Percentiles rank a stretch among this genome's conserved stretches.
These are phyloP conservation scores for Thunnus thynnus DNA, from an alignment of 2,113 vertebrate species.

Conservation along the genomic window DNA sequence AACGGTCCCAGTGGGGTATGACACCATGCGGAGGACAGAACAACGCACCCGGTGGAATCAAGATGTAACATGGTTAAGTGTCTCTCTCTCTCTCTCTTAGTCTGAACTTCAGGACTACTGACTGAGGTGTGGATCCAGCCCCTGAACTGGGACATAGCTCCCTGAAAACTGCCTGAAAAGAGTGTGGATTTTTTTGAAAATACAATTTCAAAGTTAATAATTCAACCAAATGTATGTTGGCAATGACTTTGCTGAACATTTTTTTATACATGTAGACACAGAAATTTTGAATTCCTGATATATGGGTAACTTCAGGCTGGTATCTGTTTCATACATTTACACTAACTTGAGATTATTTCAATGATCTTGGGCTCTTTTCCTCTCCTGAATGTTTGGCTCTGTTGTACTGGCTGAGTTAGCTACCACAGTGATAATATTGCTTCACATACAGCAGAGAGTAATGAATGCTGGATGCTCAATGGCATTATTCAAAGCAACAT, in stretches of 20 bases:
- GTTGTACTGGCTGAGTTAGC: conserved; percentile 54
- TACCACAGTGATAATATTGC: conserved; percentile 69
- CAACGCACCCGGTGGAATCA: too few species aligned
- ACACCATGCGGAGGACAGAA: too few species aligned
- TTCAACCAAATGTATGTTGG: neutral
- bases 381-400: conserved; percentile 38
- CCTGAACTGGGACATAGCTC: neutral
- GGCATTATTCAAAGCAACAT: conserved; percentile 54
- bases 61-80: too few species aligned
- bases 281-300: conserved; percentile 26
- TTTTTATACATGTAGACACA: neutral
- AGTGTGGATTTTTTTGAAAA: neutral
- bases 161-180: conserved; percentile 16
- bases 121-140: neutral
- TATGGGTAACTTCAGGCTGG: conserved; percentile 34
- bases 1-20: too few species aligned
- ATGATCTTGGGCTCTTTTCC: conserved; percentile 1
- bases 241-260: neutral
- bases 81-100: neutral
- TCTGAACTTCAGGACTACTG: neutral
- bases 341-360: neutral
- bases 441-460: conserved; percentile 57
- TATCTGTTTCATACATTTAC: conserved; percentile 12
- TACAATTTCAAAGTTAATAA: neutral
- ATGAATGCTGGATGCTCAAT: conserved; percentile 35